Evolutionary conservation across 2,888 invertebrate genomes (phyloP), one percentile per base, ranked within the genome.

Genomic region (Spatulosminthurus flaviceps): DNA sequence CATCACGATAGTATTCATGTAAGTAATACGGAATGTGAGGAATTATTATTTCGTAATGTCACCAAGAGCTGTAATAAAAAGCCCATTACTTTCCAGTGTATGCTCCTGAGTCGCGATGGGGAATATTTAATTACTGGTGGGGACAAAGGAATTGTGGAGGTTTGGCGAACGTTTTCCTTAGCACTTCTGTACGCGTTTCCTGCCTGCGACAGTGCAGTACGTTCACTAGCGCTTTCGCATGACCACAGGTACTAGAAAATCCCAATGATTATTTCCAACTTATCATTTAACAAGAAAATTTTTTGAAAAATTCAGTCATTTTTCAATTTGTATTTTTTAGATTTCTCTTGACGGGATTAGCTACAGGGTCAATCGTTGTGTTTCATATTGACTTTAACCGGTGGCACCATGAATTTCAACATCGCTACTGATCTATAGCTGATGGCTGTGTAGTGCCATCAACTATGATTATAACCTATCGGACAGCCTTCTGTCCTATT

Each of bases 381-480:
- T 98, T 98, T 90, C 98, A 99, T 90, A 97, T 99, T 88, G 98
- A 99, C 89, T 99, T 99, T 91, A 99, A 99, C 89, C 91, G 95
- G 87, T 96, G 96, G 96, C 96, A 96, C 89, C 96, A 96, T 88
- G 96, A 96, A 89, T 96, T 95, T 89, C 96, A 96, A 87, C 96
- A 96, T 89, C 92, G 96, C 86, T 96, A 96, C 90, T 96, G 91
- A 79, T 70, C 70, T 21, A 34, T 42, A n/a, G 70, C 70, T 22
- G 42, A 41, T n/a, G 42, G 29, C 70, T 41, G 41, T 29, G 19
- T 13, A n/a, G 28, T 70, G 70, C 34, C 70, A 34, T 41, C 34
- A 41, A 41, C 70, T 13, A n/a, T 41, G 42, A 41, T 41, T 2
- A 42, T 70, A 0, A 7, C 21, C 28, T 70, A 70, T 29, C 19